These are phyloP conservation scores for Podarcis raffonei DNA, from an alignment of 2,113 vertebrate genomes.

Conservation along the genomic window DNA sequence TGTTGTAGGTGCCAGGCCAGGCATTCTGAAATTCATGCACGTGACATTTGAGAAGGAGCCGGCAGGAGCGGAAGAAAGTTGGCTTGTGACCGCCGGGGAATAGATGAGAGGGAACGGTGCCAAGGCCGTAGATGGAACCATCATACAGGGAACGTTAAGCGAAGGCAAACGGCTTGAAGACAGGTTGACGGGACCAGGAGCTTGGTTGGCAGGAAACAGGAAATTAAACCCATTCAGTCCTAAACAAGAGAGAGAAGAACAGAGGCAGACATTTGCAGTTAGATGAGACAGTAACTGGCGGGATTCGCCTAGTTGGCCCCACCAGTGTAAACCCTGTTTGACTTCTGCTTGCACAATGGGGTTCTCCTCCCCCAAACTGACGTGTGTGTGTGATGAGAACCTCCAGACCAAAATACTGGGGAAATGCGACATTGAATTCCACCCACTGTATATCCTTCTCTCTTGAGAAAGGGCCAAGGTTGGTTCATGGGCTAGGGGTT, in stretches of 20 bases:
- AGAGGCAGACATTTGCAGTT: constrained; percentile 30
- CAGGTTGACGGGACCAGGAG: constrained; percentile 63
- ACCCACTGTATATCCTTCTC: not conserved
- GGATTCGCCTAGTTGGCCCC: too few species aligned
- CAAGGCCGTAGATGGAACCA: constrained; percentile 83
- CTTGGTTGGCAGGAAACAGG: constrained; percentile 81
- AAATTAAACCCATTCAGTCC: constrained; percentile 82
- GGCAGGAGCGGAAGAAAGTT: constrained; percentile 42
- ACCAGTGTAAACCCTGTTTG: too few species aligned
- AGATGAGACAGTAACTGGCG: not conserved
- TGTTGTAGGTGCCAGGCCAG: constrained; percentile 70
- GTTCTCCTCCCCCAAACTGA: too few species aligned
- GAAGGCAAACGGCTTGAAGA: constrained; percentile 72
- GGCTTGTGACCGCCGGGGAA: constrained; percentile 63
- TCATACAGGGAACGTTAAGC: constrained; percentile 83
- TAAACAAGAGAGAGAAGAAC: constrained; percentile 64
- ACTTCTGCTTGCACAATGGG: too few species aligned
- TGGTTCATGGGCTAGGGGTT: too few species aligned
- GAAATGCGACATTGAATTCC: too few species aligned
- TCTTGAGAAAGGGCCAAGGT: not conserved
- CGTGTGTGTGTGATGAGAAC: too few species aligned
- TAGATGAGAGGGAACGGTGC: constrained; percentile 83
- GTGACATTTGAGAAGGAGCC: constrained; percentile 58
- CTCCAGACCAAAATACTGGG: too few species aligned
- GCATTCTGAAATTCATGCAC: constrained; percentile 75